Base-by-base conservation (phyloP, 1,140 invertebrate species). In the Asbolus verrucosus region DNA sequence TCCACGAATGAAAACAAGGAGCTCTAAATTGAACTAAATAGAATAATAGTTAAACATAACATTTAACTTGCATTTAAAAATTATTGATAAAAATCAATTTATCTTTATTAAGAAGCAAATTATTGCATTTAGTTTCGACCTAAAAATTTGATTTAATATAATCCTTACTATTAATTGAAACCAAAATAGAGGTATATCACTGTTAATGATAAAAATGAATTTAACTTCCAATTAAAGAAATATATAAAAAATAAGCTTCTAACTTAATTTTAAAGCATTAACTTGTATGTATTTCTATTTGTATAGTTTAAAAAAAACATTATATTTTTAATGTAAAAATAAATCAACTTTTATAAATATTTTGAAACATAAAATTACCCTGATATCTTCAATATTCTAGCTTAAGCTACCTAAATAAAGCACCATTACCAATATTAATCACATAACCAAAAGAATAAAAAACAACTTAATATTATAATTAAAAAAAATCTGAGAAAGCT, bases 21-120 rank as follows among this genome's bases (percentile, higher is more conserved):
- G 83, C 85, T 76, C 70, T 87, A 80, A 83, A 86, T 70, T 88
- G 86, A 86, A 81, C 79, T 61, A 80, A 81, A 73, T 84, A 84
- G 84, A 82, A 83, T 83, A 82, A 82, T 86, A 87, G 83, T 87
- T 87, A 84, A 82, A 65, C 77, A 86, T 86, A 87, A 87, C 82
- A 87, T 85, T 85, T 86, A 80, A 85, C 83, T 87, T 87, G 85
- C 85, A 86, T 77, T 84, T 80, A 86, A 85, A 85, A 86, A 84
- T 81, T 85, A 86, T 83, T 84, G 75, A 81, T n/a, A 63, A 67
- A 73, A 71, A 72, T 81, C 71, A 85, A 82, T 85, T 82, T 83
- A 80, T 82, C 81, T 83, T 73, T 80, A 85, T 82, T 85, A 86
- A 82, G 82, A 85, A 85, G 80, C 80, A 84, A 85, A 66, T 18